phyloP scores from a whole-genome alignment of 2,888 invertebrate species.

The Chymomyza caudatula region DNA sequence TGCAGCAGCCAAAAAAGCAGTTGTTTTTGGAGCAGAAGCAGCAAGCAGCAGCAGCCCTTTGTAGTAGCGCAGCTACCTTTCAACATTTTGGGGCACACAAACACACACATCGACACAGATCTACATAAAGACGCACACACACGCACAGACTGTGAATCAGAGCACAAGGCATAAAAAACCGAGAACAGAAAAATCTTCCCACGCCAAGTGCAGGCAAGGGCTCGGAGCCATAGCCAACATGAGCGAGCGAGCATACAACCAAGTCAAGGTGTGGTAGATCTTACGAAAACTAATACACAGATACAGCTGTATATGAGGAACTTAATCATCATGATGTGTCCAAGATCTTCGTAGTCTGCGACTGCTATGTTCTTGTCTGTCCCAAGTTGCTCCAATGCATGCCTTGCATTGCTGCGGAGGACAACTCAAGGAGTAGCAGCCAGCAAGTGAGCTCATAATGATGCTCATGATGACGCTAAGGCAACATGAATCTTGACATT shows the following conservation, averaged over 20 bases:
- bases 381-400: constrained; percentile 51
- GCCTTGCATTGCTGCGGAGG: constrained; percentile 63
- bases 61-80: constrained; percentile 45
- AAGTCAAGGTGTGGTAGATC: constrained; percentile 54
- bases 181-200: constrained; percentile 76
- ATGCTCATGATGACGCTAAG: background rate
- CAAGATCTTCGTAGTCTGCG: constrained; percentile 24
- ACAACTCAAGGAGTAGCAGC: constrained; percentile 11
- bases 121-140: constrained; percentile 7
- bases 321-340: constrained; percentile 54
- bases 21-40: background rate
- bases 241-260: background rate
- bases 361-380: constrained; percentile 1
- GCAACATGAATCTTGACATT: background rate
- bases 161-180: constrained; percentile 42
- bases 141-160: constrained; percentile 58
- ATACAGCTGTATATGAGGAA: constrained; percentile 21
- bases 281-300: constrained; percentile 31
- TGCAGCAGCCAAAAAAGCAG: background rate
- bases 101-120: background rate
- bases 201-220: constrained; percentile 73
- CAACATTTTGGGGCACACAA: constrained; percentile 32
- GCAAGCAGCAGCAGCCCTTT: constrained; percentile 25
- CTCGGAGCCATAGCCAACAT: constrained; percentile 22
- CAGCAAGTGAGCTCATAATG: background rate